Base-by-base conservation (phyloP, 2,888 invertebrate genomes). In the Amphipyra tragopoginis region DNA sequence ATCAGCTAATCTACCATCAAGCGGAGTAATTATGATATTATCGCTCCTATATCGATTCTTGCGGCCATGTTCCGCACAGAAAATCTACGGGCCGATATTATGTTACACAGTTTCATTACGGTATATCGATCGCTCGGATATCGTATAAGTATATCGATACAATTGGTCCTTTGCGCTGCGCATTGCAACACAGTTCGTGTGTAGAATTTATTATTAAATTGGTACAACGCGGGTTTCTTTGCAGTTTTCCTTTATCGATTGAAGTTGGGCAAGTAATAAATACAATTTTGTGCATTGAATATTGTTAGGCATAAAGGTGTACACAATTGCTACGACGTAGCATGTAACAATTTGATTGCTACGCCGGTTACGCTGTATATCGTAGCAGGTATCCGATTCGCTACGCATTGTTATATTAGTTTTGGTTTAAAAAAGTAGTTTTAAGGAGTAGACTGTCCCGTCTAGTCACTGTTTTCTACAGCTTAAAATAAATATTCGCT, bases 171-270 rank as follows among this genome's bases (percentile, higher is more conserved):
- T 57, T 54, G 59, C 64, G 45, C 75, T 42, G 51, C 54, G 62
- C 55, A 42, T 49, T 75, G 75, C 75, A 78, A 60, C 61, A 67
- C 72, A 14, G 49, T 11, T 67, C 75, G 75, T 75, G 75, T 26
- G 39, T n/a, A 9, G 75, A 71, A 78, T 75, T 56, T 59, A 61
- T 75, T 50, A 75, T 44, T 43, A 62, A 62, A 47, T 55, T 62
- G 33, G 13, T 39, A 49, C 49, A 44, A 11, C 40, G 40, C 7
- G 33, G 54, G 40, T 57, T 69, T 53, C 63, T 62, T 62, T 62
- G 63, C 70, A 68, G 42, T 69, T 68, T 69, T 56, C 29, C 45
- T 62, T 53, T 74, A 44, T 43, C 15, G 63, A 44, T 61, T 42
- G 42, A 50, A 43, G 14, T 36, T 21, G 2, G 36, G 15, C 10